phyloP scores from a whole-genome alignment of 2,888 invertebrate species.

The Idaea biselata region DNA sequence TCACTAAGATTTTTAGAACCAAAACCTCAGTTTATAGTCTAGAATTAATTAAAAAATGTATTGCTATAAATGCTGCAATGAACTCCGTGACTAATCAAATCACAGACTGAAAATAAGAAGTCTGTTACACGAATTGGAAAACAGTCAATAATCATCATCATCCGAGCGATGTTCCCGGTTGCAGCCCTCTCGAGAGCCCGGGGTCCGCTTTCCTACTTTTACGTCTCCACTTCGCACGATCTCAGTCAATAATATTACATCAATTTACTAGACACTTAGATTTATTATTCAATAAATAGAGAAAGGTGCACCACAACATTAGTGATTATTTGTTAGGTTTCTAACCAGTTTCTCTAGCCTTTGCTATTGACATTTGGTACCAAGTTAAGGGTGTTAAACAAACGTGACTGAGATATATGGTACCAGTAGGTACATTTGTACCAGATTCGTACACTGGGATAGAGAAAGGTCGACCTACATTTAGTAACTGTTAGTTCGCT shows the following conservation, averaged over 20 bases:
- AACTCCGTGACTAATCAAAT: too few species aligned
- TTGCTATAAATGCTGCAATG: too few species aligned
- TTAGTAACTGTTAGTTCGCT: background rate
- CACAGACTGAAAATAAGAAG: too few species aligned
- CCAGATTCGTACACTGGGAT: background rate
- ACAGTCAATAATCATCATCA: too few species aligned
- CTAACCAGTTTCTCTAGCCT: slow-evolving; percentile 14
- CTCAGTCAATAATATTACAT: background rate
- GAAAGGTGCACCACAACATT: slow-evolving; percentile 1
- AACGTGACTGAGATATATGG: slow-evolving; percentile 17
- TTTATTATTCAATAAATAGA: background rate
- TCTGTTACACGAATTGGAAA: too few species aligned
- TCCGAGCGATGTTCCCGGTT: too few species aligned
- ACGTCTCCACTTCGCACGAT: too few species aligned
- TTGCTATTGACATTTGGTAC: slow-evolving; percentile 3
- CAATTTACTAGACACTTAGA: background rate
- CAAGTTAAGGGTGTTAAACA: slow-evolving; percentile 1
- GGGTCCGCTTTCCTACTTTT: too few species aligned
- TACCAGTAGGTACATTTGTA: slow-evolving; percentile 21
- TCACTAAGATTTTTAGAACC: too few species aligned
- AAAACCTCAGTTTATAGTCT: too few species aligned
- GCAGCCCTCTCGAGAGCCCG: too few species aligned
- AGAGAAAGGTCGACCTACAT: background rate
- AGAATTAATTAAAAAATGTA: too few species aligned
- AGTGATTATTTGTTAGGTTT: slow-evolving; percentile 16